These are phyloP conservation scores for Dipodomys ordii DNA, from an alignment of 2,113 vertebrate genomes.

Conservation along the genomic window DNA sequence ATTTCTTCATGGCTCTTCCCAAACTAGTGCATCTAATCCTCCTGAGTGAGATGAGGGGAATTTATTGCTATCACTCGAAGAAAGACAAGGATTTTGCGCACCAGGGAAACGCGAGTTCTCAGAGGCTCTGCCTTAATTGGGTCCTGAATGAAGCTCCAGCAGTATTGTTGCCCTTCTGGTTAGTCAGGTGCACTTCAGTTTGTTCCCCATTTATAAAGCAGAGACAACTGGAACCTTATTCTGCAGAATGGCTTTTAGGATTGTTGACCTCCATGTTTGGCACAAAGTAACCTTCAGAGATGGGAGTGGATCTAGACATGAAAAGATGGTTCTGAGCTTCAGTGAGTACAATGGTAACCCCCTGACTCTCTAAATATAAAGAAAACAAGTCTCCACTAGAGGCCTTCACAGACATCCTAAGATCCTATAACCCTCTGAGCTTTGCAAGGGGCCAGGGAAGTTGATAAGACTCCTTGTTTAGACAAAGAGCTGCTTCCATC, in stretches of 20 bases:
- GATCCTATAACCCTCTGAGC: no score
- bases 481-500: background rate
- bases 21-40: background rate
- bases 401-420: background rate
- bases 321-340: background rate
- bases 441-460: background rate
- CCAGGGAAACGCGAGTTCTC: background rate
- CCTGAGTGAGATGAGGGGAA: no score
- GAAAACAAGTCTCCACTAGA: background rate
- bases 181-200: background rate
- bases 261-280: background rate
- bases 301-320: no score
- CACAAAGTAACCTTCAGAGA: background rate
- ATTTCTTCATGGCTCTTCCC: background rate
- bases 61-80: background rate
- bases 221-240: background rate
- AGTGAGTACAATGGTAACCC: background rate
- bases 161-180: background rate
- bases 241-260: background rate
- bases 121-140: background rate
- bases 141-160: background rate
- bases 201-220: background rate
- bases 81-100: background rate
- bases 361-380: background rate
- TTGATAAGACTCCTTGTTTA: no score